These are phyloP conservation scores for Allophyes oxyacanthae DNA, from an alignment of 2,888 invertebrate species.

Conservation along the genomic window DNA sequence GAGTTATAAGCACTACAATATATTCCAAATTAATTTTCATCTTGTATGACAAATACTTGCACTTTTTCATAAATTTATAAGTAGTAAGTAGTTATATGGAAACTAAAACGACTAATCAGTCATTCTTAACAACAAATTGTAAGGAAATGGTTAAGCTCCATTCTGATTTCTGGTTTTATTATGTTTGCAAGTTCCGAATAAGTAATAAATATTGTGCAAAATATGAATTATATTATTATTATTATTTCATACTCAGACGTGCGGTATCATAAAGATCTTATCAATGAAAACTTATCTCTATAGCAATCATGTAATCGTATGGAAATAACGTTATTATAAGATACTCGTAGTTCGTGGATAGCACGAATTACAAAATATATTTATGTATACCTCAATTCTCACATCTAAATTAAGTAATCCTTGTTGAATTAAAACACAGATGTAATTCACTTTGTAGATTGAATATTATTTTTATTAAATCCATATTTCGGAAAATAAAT, in stretches of 20 bases:
- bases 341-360: conserved; percentile 26
- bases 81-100: background rate
- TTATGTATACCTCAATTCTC: background rate
- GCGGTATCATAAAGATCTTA: conserved; percentile 30
- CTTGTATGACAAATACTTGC: background rate
- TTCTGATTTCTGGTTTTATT: conserved; percentile 38
- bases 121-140: conserved; percentile 9
- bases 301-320: conserved; percentile 5
- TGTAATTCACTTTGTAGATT: conserved; percentile 1
- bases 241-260: conserved; percentile 27
- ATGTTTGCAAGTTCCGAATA: conserved; percentile 22
- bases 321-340: conserved; percentile 4
- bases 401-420: background rate
- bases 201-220: conserved; percentile 38
- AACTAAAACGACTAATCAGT: conserved; percentile 1
- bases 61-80: too few relatives aligned
- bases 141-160: conserved; percentile 23
- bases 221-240: conserved; percentile 13
- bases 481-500: too few relatives aligned
- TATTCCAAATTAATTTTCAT: conserved; percentile 32
- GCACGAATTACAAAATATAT: conserved; percentile 11
- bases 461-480: conserved; percentile 11
- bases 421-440: conserved; percentile 25
- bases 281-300: conserved; percentile 22
- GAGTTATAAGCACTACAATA: conserved; percentile 22